These are phyloP conservation scores for Triplophysa siluroides DNA, from an alignment of 2,113 vertebrate genomes.

Conservation along the genomic window DNA sequence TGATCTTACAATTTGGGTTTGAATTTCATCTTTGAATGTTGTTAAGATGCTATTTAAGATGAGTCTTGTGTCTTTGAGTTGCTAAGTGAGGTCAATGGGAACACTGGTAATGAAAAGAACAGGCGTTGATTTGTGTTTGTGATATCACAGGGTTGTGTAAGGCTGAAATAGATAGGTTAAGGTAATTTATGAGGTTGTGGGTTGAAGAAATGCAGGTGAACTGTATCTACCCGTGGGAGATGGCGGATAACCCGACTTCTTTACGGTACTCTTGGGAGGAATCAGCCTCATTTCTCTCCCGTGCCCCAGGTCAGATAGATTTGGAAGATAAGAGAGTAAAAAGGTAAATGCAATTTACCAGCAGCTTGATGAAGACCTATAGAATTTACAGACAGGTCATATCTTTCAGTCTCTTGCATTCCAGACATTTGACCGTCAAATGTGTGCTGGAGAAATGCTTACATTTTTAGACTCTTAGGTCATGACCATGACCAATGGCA, in stretches of 20 bases:
- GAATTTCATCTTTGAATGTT: background rate
- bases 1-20: background rate
- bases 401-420: background rate
- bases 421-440: background rate
- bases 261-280: conserved; percentile 18
- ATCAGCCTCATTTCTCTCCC: conserved; percentile 28
- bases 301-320: conserved; percentile 20
- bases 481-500: background rate
- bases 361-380: background rate
- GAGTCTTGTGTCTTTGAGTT: background rate
- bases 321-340: background rate
- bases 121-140: background rate
- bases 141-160: background rate
- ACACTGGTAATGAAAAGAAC: conserved; percentile 23
- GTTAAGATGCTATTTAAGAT: background rate
- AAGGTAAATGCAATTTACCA: background rate
- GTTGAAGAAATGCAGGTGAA: conserved; percentile 20
- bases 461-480: background rate
- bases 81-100: background rate
- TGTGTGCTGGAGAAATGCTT: background rate
- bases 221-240: conserved; percentile 25
- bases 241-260: conserved; percentile 9
- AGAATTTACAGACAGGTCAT: background rate
- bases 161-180: background rate
- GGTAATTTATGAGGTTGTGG: background rate